Percentiles rank a stretch among this genome's conserved stretches.
phyloP scores from a whole-genome alignment of 2,888 invertebrate genomes.

The Trichopria drosophilae region DNA sequence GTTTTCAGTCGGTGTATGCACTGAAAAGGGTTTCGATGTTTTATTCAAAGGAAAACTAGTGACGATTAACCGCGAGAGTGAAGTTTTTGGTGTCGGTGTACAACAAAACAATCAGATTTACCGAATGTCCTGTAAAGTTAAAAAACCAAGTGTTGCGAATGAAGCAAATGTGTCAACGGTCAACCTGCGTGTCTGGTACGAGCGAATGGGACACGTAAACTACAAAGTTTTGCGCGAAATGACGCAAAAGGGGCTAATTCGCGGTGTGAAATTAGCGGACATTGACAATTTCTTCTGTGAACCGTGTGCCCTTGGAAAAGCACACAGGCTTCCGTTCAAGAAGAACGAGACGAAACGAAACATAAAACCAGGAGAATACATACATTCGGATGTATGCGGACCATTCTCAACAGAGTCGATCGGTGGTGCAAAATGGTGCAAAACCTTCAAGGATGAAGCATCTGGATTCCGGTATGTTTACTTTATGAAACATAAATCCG shows the following conservation, averaged over 20 bases:
- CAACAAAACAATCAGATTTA: constrained; percentile 29
- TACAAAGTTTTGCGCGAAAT: no score
- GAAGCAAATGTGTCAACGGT: constrained; percentile 23
- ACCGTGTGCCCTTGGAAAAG: constrained; percentile 35
- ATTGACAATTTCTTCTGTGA: constrained; percentile 33
- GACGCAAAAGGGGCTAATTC: no score
- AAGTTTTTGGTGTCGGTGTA: constrained; percentile 8
- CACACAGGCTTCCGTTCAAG: constrained; percentile 32
- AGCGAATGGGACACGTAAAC: constrained; percentile 32
- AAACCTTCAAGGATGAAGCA: constrained; percentile 42
- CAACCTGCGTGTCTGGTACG: constrained; percentile 31
- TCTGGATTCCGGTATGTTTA: constrained; percentile 38
- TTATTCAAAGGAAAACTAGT: constrained; percentile 15
- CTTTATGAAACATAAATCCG: constrained; percentile 37
- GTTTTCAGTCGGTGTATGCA: constrained; percentile 38
- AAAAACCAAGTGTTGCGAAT: neutral
- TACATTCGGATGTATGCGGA: constrained; percentile 39
- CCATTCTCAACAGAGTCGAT: constrained; percentile 35
- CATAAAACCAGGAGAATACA: constrained; percentile 34
- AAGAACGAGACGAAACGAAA: constrained; percentile 20
- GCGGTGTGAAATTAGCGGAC: no score
- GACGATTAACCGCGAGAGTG: constrained; percentile 1
- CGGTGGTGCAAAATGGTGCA: constrained; percentile 39
- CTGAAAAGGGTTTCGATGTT: constrained; percentile 25
- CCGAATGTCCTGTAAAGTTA: constrained; percentile 28